These are phyloP conservation scores for Teleiodes luculella DNA, from an alignment of 2,888 invertebrate species.

Conservation along the genomic window DNA sequence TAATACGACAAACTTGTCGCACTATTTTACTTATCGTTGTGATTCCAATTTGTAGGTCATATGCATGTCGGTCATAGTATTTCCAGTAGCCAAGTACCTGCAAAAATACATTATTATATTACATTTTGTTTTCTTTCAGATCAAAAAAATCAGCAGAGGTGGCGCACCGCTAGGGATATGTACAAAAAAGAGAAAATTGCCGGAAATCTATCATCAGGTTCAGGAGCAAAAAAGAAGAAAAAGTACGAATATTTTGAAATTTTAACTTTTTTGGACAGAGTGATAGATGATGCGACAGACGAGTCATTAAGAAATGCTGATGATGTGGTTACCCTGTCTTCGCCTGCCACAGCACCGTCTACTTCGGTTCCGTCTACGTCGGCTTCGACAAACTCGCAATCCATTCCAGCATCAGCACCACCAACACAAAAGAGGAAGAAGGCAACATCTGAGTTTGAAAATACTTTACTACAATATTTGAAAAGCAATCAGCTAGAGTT, in stretches of 20 bases:
- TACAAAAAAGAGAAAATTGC: slow-evolving; percentile 16
- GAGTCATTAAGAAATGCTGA: slow-evolving; percentile 9
- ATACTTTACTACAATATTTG: too few relatives aligned
- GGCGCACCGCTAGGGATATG: slow-evolving; percentile 21
- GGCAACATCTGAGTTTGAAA: too few relatives aligned
- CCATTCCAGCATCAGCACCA: background rate
- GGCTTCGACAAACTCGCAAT: slow-evolving; percentile 10
- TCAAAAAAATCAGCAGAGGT: slow-evolving; percentile 18
- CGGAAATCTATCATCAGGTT: slow-evolving; percentile 12
- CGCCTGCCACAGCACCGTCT: slow-evolving; percentile 10
- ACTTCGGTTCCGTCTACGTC: slow-evolving; percentile 4
- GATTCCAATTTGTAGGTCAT: too few relatives aligned
- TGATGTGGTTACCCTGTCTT: slow-evolving; percentile 6
- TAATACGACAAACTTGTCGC: too few relatives aligned
- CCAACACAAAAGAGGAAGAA: background rate
- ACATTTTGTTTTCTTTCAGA: slow-evolving; percentile 7
- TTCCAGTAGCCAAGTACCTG: slow-evolving; percentile 14
- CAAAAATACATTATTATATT: too few relatives aligned
- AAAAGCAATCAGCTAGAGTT: too few relatives aligned
- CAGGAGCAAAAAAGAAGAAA: slow-evolving; percentile 14
- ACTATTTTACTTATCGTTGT: too few relatives aligned
- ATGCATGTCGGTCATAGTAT: too few relatives aligned
- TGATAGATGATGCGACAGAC: too few relatives aligned
- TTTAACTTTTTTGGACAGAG: too few relatives aligned
- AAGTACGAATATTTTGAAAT: slow-evolving; percentile 16